Evolutionary conservation across 2,797 vertebrate species (phyloP).

Genomic region (Meda fulgida): DNA sequence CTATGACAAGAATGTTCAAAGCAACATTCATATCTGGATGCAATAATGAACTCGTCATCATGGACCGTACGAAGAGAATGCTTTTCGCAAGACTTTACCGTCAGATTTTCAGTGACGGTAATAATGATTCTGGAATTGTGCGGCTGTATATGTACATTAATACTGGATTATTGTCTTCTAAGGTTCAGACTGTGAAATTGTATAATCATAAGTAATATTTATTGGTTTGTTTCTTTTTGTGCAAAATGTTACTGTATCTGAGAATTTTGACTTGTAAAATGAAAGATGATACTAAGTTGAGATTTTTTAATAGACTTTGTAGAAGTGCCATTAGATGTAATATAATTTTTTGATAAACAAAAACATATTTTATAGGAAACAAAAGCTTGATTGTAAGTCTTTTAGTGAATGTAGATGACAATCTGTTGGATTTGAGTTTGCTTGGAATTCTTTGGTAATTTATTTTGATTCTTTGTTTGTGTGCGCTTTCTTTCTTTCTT

Average conservation of each 20-base stretch:
- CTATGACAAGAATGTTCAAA: constrained; percentile 50
- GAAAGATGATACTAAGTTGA: constrained; percentile 73
- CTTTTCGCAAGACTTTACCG: neutral
- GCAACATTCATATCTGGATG: neutral
- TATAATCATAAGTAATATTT: constrained; percentile 85
- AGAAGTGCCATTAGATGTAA: constrained; percentile 89
- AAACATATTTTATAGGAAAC: constrained; percentile 86
- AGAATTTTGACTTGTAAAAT: constrained; percentile 75
- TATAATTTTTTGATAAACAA: constrained; percentile 81
- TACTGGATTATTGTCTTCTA: constrained; percentile 80
- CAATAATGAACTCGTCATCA: neutral
- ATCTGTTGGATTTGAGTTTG: constrained; percentile 81
- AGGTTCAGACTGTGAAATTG: constrained; percentile 85
- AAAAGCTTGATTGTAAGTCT: constrained; percentile 80
- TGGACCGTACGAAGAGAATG: neutral
- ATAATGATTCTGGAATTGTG: neutral
- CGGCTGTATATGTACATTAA: constrained; percentile 68
- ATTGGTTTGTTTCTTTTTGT: constrained; percentile 81
- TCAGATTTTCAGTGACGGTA: neutral
- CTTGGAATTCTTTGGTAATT: constrained; percentile 68
- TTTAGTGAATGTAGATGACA: constrained; percentile 83
- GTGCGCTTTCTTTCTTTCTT: constrained; percentile 65
- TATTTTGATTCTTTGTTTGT: constrained; percentile 69
- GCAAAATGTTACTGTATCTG: constrained; percentile 76
- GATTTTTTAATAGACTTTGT: constrained; percentile 84